Base-by-base conservation (phyloP, 2,888 invertebrate genomes). In the Trichogramma evanescens region DNA sequence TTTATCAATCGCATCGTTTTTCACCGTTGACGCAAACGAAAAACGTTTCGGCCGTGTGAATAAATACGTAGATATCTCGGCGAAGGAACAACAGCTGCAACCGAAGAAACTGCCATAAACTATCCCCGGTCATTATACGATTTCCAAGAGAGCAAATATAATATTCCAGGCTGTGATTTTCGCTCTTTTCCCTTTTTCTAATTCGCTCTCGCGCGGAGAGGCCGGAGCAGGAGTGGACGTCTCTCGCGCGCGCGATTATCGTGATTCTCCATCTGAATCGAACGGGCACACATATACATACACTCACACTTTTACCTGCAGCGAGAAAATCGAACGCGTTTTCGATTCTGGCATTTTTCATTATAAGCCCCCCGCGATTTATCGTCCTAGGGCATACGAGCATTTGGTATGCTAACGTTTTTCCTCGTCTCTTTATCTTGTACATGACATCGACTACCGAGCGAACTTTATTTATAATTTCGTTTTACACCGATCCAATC, bases 101-200 rank as follows among this genome's bases (percentile, higher is more conserved):
- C 26, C 26, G 26, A 26, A 26, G 26, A 26, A 26, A 26, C 26
- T 26, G 26, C 26, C 26, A 26, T 26, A 26, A 26, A 26, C 26
- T 26, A 26, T 26, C 26, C 26, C n/a, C 42, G 39, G 50, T 42
- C n/a, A 45, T 57, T 56, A 26, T 26, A 56, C 53, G 56, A 56
- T 63, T 62, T 57, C 54, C 53, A 42, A 41, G 54, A 50, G 59
- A 39, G 49, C 26, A 26, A 13, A 43, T 53, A 46, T 52, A 54
- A 41, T 41, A 44, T 49, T 40, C 40, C 10, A 10, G 48, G 55
- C 26, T 8, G 46, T 48, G 10, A 50, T 53, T 41, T 48, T 54
- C 56, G 63, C 61, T 58, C 58, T 62, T 65, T 65, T 65, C 65
- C 62, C 63, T 65, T 65, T 65, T 63, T 63, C 65, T 62, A 62